Evolutionary conservation across 1,140 invertebrate genomes (phyloP), one percentile per base, ranked within the genome.

Genomic region (Drosophila sturtevanti): DNA sequence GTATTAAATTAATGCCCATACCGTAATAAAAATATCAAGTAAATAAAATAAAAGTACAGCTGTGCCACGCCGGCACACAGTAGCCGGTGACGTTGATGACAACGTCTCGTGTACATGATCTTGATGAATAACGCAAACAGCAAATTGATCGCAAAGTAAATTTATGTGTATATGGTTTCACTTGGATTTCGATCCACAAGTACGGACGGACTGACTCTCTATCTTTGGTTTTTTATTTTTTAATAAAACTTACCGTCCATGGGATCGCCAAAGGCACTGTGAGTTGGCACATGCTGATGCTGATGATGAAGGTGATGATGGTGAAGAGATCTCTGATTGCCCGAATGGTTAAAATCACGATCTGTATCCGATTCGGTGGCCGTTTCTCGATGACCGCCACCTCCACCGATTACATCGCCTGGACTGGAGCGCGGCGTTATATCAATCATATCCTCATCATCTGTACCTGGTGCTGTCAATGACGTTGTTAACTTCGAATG

Each of bases 401-500:
- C n/a, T 14, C 55, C 67, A 0, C 68, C 69, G 16, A 79, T 77
- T 37, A 85, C 41, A 38, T 91, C 90, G 16, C 77, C 89, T 2
- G 90, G 90, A 86, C 90, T 91, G 38, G 90, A 90, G 34, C 86
- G 81, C 44, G 91, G 91, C 31, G 94, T 94, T 41, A 95, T 95
- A 81, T 95, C 94, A 63, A 95, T 94, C 94, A 95, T 95, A 81
- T 94, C 94, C 81, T 95, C 94, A 84, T 94, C 94, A 64, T 93
- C 93, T 63, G 90, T 91, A 37, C 90, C 90, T 7, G 70, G 22
- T 72, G 84, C 80, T 67, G 78, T 85, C 69, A 90, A 62, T 62
- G 86, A 84, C 51, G 91, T 89, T 63, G 82, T 87, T 51, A 65
- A 62, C 27, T 79, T 81, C 5, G 81, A 58, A 56, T 77, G 76